A percentile compares a stretch with the other conserved stretches of the same genome.
These are phyloP conservation scores for Montipora foliosa DNA, from an alignment of 64 coral and sea anemone species.

Conservation along the genomic window DNA sequence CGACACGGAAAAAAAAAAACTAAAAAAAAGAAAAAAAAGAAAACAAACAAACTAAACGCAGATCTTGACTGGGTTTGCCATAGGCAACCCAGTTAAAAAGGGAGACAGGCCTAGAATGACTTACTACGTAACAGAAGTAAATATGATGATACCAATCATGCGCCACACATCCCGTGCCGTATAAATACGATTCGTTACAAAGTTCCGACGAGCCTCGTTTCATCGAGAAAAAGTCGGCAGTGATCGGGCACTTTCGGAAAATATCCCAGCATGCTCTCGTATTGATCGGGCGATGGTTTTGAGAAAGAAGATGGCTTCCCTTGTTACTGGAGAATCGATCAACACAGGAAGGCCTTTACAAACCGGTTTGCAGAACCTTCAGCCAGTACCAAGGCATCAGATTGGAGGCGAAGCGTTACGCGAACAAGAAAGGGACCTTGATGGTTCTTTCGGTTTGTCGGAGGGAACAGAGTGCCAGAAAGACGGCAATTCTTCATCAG, in stretches of 20 bases:
- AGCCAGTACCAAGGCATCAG: neutral
- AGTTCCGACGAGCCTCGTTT: too few species aligned
- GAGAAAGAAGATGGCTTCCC: conserved; percentile 96
- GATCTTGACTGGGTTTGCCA: too few species aligned
- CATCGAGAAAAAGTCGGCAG: neutral
- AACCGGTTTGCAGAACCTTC: conserved; percentile 24
- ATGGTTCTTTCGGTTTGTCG: conserved; percentile 22
- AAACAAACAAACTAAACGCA: too few species aligned
- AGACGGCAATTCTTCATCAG: conserved; percentile 5
- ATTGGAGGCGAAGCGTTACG: conserved; percentile 53
- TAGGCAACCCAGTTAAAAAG: too few species aligned
- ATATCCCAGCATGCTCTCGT: conserved; percentile 22
- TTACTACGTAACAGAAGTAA: too few species aligned
- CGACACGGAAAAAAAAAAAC: too few species aligned
- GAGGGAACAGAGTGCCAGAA: conserved; percentile 33
- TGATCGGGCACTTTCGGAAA: neutral
- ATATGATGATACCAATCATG: too few species aligned
- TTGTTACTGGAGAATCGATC: conserved; percentile 55
- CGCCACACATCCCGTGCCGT: too few species aligned
- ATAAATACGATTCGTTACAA: too few species aligned
- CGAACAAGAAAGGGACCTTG: conserved; percentile 55
- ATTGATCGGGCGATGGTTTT: conserved; percentile 40
- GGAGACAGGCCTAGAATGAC: too few species aligned
- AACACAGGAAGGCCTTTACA: conserved; percentile 70
- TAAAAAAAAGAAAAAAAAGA: too few species aligned